Conservation (phyloP, 2,113 vertebrate species). For the Carassius gibelio region DNA sequence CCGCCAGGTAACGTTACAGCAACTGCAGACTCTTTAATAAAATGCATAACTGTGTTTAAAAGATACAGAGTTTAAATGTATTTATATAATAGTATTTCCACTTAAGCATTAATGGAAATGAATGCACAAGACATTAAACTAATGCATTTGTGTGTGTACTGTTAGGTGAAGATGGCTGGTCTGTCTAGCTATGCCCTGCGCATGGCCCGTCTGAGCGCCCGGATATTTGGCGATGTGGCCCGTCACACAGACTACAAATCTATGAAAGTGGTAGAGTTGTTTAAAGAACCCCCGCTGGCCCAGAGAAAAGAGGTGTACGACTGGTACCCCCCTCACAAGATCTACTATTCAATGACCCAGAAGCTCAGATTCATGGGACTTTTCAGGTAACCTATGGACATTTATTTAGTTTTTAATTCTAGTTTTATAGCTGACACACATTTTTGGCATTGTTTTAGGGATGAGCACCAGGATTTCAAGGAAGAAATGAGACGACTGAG, state of each 20-base stretch:
- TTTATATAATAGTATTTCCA: neutral
- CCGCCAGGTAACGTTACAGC: neutral
- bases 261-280: constrained; percentile 90
- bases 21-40: neutral
- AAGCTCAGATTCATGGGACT: constrained; percentile 88
- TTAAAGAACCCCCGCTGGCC: constrained; percentile 86
- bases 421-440: neutral
- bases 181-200: constrained; percentile 85
- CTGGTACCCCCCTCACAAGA: constrained; percentile 94
- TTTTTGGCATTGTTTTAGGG: constrained; percentile 71
- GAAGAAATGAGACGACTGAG: constrained; percentile 90
- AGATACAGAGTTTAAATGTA: neutral
- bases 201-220: constrained; percentile 89
- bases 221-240: constrained; percentile 88
- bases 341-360: constrained; percentile 85
- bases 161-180: constrained; percentile 75
- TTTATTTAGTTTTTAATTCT: neutral
- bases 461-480: constrained; percentile 95
- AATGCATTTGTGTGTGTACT: neutral
- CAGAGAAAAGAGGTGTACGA: constrained; percentile 83
- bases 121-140: neutral
- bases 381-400: constrained; percentile 81
- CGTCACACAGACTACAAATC: constrained; percentile 86
- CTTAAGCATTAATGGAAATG: neutral
- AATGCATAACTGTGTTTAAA: neutral